Evolutionary conservation across 2,888 invertebrate genomes (phyloP), one percentile per base, ranked within the genome.

Genomic region (Pseudolycoriella hygida): DNA sequence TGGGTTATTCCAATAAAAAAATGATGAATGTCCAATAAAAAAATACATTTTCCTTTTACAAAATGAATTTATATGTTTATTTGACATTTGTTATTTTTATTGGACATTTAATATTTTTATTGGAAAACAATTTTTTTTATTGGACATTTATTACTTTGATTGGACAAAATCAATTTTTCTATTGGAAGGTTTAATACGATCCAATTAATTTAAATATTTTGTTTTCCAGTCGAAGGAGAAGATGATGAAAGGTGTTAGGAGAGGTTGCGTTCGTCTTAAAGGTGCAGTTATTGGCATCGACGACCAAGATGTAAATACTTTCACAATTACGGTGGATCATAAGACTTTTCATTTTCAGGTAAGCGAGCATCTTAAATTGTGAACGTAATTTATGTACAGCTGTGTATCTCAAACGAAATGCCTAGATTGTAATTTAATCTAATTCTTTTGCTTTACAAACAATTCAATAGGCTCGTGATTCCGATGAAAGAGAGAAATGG

Each of bases 341-440:
- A 99, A 98, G 68, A 94, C 94, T 12, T 98, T 98, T 69, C 98
- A 98, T 67, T 94, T 98, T 66, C 97, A 98, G 76, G 76, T 72
- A 54, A 56, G n/a, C n/a, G n/a, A n/a, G n/a, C n/a, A n/a, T n/a
- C 55, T 51, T 34, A 44, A 32, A 42, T 30, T 39, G 11, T n/a
- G n/a, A n/a, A 11, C 17, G 14, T 39, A 39, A 37, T 37, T 5
- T 37, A 6, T 37, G n/a, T 37, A 37, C 41, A 32, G n/a, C n/a
- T n/a, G n/a, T 15, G 4, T 8, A 25, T 5, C 30, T 39, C 5
- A 11, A 39, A 11, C 14, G 14, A 39, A 44, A 38, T n/a, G 1
- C 15, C 8, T 44, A 17, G 11, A 30, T 11, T 30, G 11, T 30
- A 34, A 34, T 34, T 6, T 3, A n/a, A n/a, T n/a, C n/a, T n/a